Evolutionary conservation across 2,888 invertebrate genomes (phyloP), one percentile per base, ranked within the genome.

Genomic region (Ischnus inquisitorius): DNA sequence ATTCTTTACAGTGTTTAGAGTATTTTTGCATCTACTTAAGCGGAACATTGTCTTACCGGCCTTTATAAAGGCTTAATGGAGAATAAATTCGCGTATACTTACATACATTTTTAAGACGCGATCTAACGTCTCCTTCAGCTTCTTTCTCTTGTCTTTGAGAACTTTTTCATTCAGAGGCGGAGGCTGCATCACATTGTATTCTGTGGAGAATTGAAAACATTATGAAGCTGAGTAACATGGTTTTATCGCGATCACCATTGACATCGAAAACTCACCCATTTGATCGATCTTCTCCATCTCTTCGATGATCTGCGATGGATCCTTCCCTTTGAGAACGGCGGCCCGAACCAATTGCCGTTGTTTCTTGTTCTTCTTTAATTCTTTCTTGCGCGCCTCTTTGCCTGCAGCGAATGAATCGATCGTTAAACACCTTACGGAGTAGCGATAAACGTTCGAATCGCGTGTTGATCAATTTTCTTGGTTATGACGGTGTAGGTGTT

Each of bases 241-340:
- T 16, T 16, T 12, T 3, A 16, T 39, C 5, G 12, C 2, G 10
- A 34, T 39, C 39, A 12, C 0, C 19, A 54, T 19, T 22, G 22
- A 12, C 0, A 4, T 12, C 22, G 19, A 10, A 54, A 8, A 22
- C 10, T 90, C 94, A 98, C 98, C 99, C 98, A 99, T 99, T 95
- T 98, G 98, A 95, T 99, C 99, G 91, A 99, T 98, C 94, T 98
- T 98, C 92, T 99, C 98, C 95, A 99, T 96, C 94, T 99, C 99
- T 91, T 98, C 97, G 54, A 99, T 95, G 82, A 99, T 96, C 93
- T 99, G 98, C 75, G 97, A 95, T 0, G 99, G 99, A 95, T 99
- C 99, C 95, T 99, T 99, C 93, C 98, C 98, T 94, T 99, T 99
- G 3, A 99, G 95, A 1, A 99, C 99, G 69, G 99, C 99, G 65